Evolutionary conservation across 2,113 vertebrate genomes (phyloP).

Genomic region (Pterocles orientalis): DNA sequence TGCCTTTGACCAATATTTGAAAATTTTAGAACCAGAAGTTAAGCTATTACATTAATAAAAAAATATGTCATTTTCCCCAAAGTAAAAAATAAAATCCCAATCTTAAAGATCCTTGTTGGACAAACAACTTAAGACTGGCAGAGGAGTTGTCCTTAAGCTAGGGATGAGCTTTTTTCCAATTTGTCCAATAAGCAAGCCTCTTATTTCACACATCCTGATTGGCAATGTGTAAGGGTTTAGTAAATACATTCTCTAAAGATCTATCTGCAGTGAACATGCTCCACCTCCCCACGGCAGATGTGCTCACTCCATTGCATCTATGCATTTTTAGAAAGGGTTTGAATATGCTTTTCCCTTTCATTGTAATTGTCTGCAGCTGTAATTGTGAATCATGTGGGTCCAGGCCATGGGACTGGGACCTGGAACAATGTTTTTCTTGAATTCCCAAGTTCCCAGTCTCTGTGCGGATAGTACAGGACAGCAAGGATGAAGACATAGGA

Average conservation of each 20-base stretch:
- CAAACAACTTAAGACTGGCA: not conserved
- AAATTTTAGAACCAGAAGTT: not conserved
- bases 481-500: not conserved
- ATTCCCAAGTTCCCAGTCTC: not conserved
- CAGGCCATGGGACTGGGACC: not conserved
- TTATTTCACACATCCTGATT: not conserved
- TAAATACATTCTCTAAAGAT: not conserved
- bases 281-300: rapidly evolving
- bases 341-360: not conserved
- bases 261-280: not conserved
- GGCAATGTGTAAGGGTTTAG: not conserved
- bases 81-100: not conserved
- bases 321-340: not conserved
- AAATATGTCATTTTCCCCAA: not conserved
- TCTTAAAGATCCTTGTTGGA: not conserved
- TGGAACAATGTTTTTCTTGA: not conserved
- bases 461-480: not conserved
- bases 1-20: not conserved
- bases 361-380: not conserved
- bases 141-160: not conserved
- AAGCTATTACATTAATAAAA: not conserved
- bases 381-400: not conserved
- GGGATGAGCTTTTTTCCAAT: not conserved
- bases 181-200: not conserved
- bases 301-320: not conserved